Evolutionary conservation across 2,888 invertebrate genomes (phyloP).

Genomic region (Criorhina ranunculi): DNA sequence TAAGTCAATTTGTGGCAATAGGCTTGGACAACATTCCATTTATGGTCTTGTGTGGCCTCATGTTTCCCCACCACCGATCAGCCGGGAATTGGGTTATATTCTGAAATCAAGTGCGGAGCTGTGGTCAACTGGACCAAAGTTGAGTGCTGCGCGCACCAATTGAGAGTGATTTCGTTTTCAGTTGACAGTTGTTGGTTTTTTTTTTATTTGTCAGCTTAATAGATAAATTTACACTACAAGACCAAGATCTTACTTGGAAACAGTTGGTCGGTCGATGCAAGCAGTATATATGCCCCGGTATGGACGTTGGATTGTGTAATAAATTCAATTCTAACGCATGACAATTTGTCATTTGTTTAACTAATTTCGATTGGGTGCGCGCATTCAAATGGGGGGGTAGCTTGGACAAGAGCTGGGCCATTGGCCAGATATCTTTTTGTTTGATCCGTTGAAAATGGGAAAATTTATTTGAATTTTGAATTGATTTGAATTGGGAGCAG

Average conservation of each 20-base stretch:
- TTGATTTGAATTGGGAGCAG: conserved; percentile 74
- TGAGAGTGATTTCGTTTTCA: conserved; percentile 72
- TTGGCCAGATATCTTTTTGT: neutral
- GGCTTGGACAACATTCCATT: conserved; percentile 65
- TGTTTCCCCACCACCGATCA: conserved; percentile 28
- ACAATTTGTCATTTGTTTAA: conserved; percentile 76
- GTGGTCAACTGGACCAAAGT: conserved; percentile 64
- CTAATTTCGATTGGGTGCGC: conserved; percentile 67
- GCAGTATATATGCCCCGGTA: neutral
- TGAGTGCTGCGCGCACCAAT: conserved; percentile 60
- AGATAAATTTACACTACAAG: conserved; percentile 53
- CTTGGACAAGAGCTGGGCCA: neutral
- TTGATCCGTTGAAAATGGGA: conserved; percentile 38
- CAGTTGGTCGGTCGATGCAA: conserved; percentile 18
- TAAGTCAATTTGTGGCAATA: conserved; percentile 70
- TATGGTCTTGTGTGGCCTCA: conserved; percentile 50
- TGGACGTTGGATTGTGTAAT: conserved; percentile 56
- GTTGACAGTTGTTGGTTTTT: conserved; percentile 63
- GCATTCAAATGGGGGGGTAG: conserved; percentile 22
- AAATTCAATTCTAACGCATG: conserved; percentile 68
- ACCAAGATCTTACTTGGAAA: too few relatives aligned
- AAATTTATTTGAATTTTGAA: conserved; percentile 64
- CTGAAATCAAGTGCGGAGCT: conserved; percentile 62
- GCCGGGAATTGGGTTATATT: conserved; percentile 72
- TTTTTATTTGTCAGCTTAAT: conserved; percentile 35